Percentiles rank a stretch among this genome's conserved stretches.
These are phyloP conservation scores for Chiroxiphia lanceolata DNA, from an alignment of 2,797 vertebrate species.

Conservation along the genomic window DNA sequence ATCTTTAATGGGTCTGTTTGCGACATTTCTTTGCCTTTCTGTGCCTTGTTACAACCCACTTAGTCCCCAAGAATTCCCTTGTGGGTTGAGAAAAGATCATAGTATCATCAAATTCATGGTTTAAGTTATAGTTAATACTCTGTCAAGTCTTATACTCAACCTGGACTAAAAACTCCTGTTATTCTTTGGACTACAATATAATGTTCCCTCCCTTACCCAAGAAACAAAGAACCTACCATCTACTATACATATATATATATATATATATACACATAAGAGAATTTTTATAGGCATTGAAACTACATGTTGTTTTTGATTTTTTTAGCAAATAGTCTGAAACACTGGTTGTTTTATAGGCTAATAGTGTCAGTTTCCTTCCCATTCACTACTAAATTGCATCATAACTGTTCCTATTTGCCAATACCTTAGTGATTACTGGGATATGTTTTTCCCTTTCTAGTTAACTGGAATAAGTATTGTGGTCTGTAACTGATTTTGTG, in stretches of 20 bases:
- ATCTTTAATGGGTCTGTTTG: not conserved
- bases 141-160: not conserved
- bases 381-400: not conserved
- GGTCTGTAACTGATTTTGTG: not conserved
- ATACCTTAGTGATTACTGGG: not conserved
- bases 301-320: not conserved
- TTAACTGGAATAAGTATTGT: not conserved
- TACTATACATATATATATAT: not conserved
- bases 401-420: not conserved
- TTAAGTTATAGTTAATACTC: not conserved
- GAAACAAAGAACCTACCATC: not conserved
- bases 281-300: not conserved
- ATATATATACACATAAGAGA: not conserved
- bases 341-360: not conserved
- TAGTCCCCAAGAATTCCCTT: not conserved
- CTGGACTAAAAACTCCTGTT: not conserved
- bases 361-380: not conserved
- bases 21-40: not conserved
- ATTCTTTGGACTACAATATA: not conserved
- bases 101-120: not conserved
- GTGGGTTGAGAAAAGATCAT: not conserved
- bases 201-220: not conserved
- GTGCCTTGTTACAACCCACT: not conserved
- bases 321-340: not conserved
- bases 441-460: not conserved